phyloP scores from a whole-genome alignment of 1,140 invertebrate species.

The Glomeris maerens region DNA sequence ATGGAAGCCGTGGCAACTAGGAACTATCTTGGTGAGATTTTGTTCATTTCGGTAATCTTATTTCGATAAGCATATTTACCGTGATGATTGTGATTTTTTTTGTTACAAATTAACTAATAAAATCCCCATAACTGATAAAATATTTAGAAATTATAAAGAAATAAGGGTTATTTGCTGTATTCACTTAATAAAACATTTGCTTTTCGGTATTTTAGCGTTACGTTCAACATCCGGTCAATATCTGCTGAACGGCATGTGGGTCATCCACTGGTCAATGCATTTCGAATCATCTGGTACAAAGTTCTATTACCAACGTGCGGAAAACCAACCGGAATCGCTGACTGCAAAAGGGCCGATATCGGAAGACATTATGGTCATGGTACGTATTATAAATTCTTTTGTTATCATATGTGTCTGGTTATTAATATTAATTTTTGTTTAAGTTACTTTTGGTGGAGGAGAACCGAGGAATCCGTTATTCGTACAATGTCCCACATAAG shows the following conservation, averaged over 20 bases:
- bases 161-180: too few species aligned
- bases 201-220: not conserved
- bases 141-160: too few species aligned
- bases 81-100: too few species aligned
- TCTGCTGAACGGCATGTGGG: conserved; percentile 5
- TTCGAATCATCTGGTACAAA: conserved; percentile 1
- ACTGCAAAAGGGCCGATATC: conserved; percentile 3
- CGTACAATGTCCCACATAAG: not conserved
- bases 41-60: too few species aligned
- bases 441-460: not conserved
- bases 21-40: conserved; percentile 8
- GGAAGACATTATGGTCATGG: conserved; percentile 8
- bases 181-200: too few species aligned
- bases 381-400: not conserved
- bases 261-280: conserved; percentile 1
- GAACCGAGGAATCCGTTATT: not conserved
- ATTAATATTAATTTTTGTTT: not conserved
- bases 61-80: too few species aligned
- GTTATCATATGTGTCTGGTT: not conserved
- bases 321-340: conserved; percentile 1
- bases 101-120: too few species aligned
- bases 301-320: conserved; percentile 1
- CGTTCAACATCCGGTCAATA: not conserved
- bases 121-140: too few species aligned
- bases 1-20: not conserved